Evolutionary conservation across 2,113 vertebrate species (phyloP).

Genomic region (Barbus barbus): DNA sequence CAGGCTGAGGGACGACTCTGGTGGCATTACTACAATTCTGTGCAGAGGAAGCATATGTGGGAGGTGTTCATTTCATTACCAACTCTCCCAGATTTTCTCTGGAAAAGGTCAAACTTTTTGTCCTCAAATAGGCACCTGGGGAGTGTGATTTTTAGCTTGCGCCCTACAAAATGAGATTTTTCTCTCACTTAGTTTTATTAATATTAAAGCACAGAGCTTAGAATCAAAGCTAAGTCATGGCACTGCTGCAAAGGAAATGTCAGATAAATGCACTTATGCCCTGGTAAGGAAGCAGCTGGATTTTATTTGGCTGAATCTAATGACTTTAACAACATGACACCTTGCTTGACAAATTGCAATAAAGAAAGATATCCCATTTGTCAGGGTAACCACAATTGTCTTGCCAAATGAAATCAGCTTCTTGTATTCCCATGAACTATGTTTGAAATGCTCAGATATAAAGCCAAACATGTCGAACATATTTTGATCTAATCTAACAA

Average conservation of each 20-base stretch:
- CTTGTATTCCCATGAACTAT: background rate
- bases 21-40: background rate
- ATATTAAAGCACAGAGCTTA: slow-evolving; percentile 37
- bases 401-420: background rate
- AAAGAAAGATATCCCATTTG: background rate
- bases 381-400: slow-evolving; percentile 4
- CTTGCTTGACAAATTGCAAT: background rate
- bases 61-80: slow-evolving; percentile 44
- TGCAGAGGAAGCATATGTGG: slow-evolving; percentile 20
- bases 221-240: slow-evolving; percentile 11
- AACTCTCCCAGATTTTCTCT: slow-evolving; percentile 6
- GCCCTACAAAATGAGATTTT: slow-evolving; percentile 49
- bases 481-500: background rate
- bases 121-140: slow-evolving; percentile 32
- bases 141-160: slow-evolving; percentile 25
- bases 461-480: background rate
- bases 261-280: slow-evolving; percentile 19
- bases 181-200: slow-evolving; percentile 42
- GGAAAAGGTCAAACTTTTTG: slow-evolving; percentile 47
- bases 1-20: background rate
- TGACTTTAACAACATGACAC: slow-evolving; percentile 3
- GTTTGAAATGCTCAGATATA: background rate
- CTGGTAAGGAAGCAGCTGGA: background rate
- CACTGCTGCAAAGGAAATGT: slow-evolving; percentile 23
- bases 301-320: background rate